Evolutionary conservation across 2,888 invertebrate genomes (phyloP).

Genomic region (Odontocerum albicorne): DNA sequence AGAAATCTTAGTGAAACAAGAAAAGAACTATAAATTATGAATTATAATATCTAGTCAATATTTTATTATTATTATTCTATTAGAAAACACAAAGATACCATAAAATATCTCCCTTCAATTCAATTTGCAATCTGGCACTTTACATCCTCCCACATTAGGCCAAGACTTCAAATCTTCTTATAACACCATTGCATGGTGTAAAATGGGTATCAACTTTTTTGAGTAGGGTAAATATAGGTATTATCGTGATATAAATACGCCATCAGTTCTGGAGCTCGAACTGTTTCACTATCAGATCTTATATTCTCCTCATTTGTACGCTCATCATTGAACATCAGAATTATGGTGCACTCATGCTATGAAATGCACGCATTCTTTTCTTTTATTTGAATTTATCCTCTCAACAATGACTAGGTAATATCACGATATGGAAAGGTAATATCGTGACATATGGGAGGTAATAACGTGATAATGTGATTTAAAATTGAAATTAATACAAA

Average conservation of each 20-base stretch:
- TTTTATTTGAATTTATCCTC: not conserved
- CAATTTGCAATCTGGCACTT: too few relatives aligned
- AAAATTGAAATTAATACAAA: slow-evolving; percentile 8
- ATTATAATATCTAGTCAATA: too few relatives aligned
- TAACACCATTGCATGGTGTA: too few relatives aligned
- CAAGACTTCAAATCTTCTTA: too few relatives aligned
- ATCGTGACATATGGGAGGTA: slow-evolving; percentile 1
- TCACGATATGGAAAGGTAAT: slow-evolving; percentile 7
- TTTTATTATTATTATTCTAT: too few relatives aligned
- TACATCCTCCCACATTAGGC: too few relatives aligned
- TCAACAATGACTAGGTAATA: not conserved
- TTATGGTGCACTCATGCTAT: not conserved
- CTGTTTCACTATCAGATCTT: not conserved
- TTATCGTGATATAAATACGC: not conserved
- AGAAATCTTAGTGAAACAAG: too few relatives aligned
- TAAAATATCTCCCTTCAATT: too few relatives aligned
- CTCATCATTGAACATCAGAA: slow-evolving; percentile 1
- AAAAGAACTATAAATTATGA: too few relatives aligned
- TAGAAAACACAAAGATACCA: too few relatives aligned
- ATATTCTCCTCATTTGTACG: slow-evolving; percentile 2
- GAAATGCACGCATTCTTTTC: not conserved
- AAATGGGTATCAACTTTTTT: too few relatives aligned
- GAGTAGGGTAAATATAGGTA: slow-evolving; percentile 4
- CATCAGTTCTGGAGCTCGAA: not conserved
- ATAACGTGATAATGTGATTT: slow-evolving; percentile 6